Percentiles rank a stretch among this genome's conserved stretches.
Conservation (phyloP, 1,140 invertebrate species). For the Temnothorax nylanderi region DNA sequence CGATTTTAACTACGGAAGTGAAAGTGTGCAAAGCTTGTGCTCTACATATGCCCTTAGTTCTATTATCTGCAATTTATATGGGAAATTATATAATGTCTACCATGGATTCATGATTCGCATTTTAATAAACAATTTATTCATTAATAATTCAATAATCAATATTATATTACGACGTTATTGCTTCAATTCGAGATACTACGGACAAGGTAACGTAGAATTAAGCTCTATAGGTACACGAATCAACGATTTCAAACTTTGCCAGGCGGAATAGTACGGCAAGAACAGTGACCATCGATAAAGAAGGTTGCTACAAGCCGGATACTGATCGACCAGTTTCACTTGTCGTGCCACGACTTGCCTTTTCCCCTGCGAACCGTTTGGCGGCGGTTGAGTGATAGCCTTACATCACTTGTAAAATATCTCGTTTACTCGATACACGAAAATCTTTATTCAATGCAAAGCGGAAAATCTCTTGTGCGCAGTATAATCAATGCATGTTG, state of each 20-base stretch:
- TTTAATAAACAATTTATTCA: slow-evolving; percentile 16
- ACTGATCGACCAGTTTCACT: slow-evolving; percentile 44
- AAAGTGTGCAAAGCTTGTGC: not conserved
- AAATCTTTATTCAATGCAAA: not conserved
- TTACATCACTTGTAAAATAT: slow-evolving; percentile 26
- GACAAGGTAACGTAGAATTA: not conserved
- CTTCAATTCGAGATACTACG: not conserved
- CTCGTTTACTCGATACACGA: not conserved
- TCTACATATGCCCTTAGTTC: not conserved
- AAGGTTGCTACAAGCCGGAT: slow-evolving; percentile 29
- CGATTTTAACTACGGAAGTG: not conserved
- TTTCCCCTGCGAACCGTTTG: slow-evolving; percentile 19
- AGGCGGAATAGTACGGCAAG: not conserved
- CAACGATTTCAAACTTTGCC: not conserved
- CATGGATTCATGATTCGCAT: not conserved
- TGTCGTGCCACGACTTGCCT: not conserved
- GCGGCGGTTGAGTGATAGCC: slow-evolving; percentile 30
- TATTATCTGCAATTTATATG: not conserved
- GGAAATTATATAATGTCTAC: not conserved
- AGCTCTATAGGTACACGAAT: slow-evolving; percentile 14
- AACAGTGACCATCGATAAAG: slow-evolving; percentile 40
- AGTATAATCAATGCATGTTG: not conserved
- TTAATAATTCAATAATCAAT: not conserved
- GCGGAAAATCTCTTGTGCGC: not conserved
- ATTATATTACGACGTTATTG: no score